Evolutionary conservation across 2,113 vertebrate genomes (phyloP), one percentile per base, ranked within the genome.

Genomic region (Tursiops truncatus): DNA sequence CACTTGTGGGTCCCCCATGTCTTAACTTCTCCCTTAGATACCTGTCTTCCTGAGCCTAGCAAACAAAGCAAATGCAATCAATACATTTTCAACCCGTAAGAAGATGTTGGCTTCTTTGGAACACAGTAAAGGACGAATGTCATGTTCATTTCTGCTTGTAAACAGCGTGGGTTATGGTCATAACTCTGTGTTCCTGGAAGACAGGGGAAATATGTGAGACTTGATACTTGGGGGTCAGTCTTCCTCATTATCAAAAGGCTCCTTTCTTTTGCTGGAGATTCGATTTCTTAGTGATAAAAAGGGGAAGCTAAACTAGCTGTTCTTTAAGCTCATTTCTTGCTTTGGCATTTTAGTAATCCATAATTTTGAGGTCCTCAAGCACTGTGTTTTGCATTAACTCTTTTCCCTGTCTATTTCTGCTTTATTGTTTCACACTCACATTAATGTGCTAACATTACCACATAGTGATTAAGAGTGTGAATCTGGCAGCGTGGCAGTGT

Each of bases 271-370:
- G 12, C 38, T 84, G 21, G 31, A 88, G 36, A 36, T 89, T 18
- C n/a, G 11, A 84, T 92, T 92, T 70, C 84, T 96, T 28, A 76
- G 83, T 41, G 63, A 3, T 62, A 47, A 76, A 73, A 77, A 83
- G n/a, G 8, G n/a, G 14, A 93, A 10, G 25, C n/a, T 84, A 28
- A 79, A 62, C 20, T 36, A 92, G 20, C 65, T 33, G 21, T 33
- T 74, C 62, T 93, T 93, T 65, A 68, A 50, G 36, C 67, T 87
- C 56, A 76, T 67, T 86, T 92, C 58, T 12, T 50, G 23, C 31
- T 73, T 41, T 60, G 62, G 50, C 6, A 85, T 84, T 83, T 80
- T 28, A 77, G 65, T 38, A 80, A 68, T 53, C 41, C 70, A 21
- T 31, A 79, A 56, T 77, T 58, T 20, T 60, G 38, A 94, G 31